Evolutionary conservation across 92 coral and sea anemone genomes (phyloP), one percentile per base, ranked within the genome.

Genomic region (Plumapathes pennacea): DNA sequence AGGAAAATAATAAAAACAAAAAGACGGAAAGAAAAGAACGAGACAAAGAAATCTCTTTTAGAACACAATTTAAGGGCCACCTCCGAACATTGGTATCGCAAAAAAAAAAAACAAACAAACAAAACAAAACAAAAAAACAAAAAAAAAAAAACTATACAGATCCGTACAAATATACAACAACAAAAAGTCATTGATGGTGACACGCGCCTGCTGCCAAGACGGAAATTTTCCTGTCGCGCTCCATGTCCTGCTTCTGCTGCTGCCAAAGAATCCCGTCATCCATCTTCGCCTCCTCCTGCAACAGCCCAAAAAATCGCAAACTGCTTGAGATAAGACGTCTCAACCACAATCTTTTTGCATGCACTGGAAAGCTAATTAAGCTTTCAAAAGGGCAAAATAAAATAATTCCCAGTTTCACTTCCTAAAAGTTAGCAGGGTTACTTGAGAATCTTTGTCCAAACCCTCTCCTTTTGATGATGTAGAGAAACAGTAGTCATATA

Each of bases 281-380:
- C 73, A 79, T 85, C 50, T 88, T 81, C 4, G 82, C 90, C 38
- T 92, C 98, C 69, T 87, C 86, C 98, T 92, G 43, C 27, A 23
- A 45, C 21, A 32, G 19, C 22, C 31, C 60, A 8, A 8, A 34
- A 34, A n/a, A 8, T 8, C 40, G n/a, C 8, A 34, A 34, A 34
- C 8, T 34, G n/a, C 8, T 34, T 13, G n/a, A 34, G n/a, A 34
- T 13, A 8, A 34, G 9, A 34, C 40, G 8, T 34, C n/a, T 8
- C 40, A 34, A 34, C 40, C n/a, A n/a, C n/a, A n/a, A n/a, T n/a
- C n/a, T n/a, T n/a, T n/a, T n/a, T n/a, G n/a, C n/a, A n/a, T 23
- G 62, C 12, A 12, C 23, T 21, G 23, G 50, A 4, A 34, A 28
- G 51, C 7, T 23, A 15, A 7, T 12, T 17, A 3, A 17, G 47